Base-by-base conservation (phyloP, 2,888 invertebrate genomes). In the Andrena haemorrhoa region DNA sequence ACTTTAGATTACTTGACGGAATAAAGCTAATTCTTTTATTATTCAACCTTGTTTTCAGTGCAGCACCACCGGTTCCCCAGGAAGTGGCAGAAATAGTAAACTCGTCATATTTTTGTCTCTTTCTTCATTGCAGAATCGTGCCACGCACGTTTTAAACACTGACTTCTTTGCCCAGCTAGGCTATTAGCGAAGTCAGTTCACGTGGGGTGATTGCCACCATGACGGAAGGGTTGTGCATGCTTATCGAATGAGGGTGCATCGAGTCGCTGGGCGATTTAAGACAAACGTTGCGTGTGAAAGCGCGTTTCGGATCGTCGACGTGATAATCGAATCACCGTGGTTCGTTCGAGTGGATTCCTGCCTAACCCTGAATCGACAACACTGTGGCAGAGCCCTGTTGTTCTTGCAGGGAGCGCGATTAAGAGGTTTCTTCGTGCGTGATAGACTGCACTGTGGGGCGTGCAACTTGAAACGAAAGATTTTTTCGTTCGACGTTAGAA, bases 161-260 rank as follows among this genome's bases (percentile, higher is more conserved):
- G 41, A 16, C 16, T 41, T 41, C 41, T 41, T 41, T 41, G 16
- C 41, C 5, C 12, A 12, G 12, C 41, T 41, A 41, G 41, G 41
- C 16, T 41, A 41, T 41, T 41, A 41, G 41, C 41, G 41, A 41
- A 41, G 41, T 41, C 41, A 41, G 41, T 41, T 41, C 41, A 51
- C 49, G 23, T 23, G 51, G 51, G 63, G 63, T 31, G 49, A 63
- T 26, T 51, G 51, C 4, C 33, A 23, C 64, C 33, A 53, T 33
- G 53, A 58, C 6, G 60, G 69, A 83, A 77, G 82, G 75, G 75
- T 75, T 53, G 65, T 47, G 56, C 58, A 29, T 58, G 64, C 51
- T 72, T 49, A n/a, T 63, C 66, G 75, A 75, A 71, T 12, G 47
- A 68, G 74, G 56, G 56, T 75, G 70, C 83, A 83, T 73, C 72